Evolutionary conservation across 2,113 vertebrate genomes (phyloP), one percentile per base, ranked within the genome.

Genomic region (Channa argus): DNA sequence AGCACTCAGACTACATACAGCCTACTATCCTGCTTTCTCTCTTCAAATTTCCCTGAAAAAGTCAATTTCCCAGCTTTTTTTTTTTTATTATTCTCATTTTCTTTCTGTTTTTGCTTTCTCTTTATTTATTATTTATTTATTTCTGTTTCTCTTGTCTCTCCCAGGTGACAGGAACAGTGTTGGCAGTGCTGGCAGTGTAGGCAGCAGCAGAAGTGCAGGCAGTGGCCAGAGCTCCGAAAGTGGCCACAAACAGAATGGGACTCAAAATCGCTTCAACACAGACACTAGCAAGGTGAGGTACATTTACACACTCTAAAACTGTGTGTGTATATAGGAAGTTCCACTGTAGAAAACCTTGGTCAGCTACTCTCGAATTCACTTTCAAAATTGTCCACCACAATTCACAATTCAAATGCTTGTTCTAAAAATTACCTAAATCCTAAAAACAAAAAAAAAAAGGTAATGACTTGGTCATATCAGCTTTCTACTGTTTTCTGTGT

Each of bases 211-310:
- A 86, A 99, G 97, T 0, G 96, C 97, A 0, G 97, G 97, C 64
- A 98, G 97, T 0, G 97, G 97, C 49, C 97, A 99, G 91, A 99
- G 97, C 92, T 95, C 95, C 0, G 97, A 98, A 84, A 96, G 96
- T 69, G 88, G 94, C 89, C 95, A 95, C 0, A 94, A 94, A 51
- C 95, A 95, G 89, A 81, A 90, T 74, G 89, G 93, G 92, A 84
- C 91, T 90, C 89, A 94, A 88, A 76, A 44, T 14, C 80, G 77
- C 11, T 80, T 74, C 53, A 81, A 77, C 3, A 1, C 60, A 3
- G 88, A 91, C 59, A 34, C 34, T 0, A 36, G 52, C 72, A 90
- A 86, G 88, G 92, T 92, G 1, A 60, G 63, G 70, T 46, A 5
- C 8, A 15, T 10, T 12, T 38, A 6, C 8, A 37, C 8, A 33